Evolutionary conservation across 2,888 invertebrate genomes (phyloP).

Genomic region (Chrysina gloriosa): DNA sequence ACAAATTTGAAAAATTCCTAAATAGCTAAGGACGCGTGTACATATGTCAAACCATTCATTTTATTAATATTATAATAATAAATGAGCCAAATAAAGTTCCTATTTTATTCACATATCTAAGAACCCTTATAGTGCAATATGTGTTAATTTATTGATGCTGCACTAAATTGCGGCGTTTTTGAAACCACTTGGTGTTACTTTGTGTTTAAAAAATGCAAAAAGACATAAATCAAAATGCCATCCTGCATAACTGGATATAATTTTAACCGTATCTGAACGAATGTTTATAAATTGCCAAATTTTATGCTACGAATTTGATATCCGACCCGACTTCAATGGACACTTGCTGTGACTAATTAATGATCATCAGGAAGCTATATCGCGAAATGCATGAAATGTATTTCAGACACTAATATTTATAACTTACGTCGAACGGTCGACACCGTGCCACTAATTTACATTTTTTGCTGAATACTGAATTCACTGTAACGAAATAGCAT

Average conservation of each 20-base stretch:
- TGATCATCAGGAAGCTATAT: slow-evolving; percentile 18
- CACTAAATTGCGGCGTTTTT: too few species aligned
- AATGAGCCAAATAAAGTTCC: too few species aligned
- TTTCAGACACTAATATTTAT: neutral
- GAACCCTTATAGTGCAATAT: too few species aligned
- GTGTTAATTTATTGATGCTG: too few species aligned
- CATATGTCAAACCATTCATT: too few species aligned
- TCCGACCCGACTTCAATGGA: neutral
- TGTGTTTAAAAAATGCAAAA: too few species aligned
- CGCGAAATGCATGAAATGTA: slow-evolving; percentile 11
- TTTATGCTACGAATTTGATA: slow-evolving; percentile 14
- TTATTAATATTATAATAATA: too few species aligned
- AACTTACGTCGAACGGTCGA: neutral
- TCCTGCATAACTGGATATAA: neutral
- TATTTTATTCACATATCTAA: too few species aligned
- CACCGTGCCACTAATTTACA: neutral
- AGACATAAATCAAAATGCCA: neutral
- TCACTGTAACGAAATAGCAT: neutral
- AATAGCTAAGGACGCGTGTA: too few species aligned
- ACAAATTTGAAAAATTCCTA: too few species aligned
- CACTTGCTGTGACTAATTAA: slow-evolving; percentile 18
- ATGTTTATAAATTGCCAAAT: slow-evolving; percentile 12
- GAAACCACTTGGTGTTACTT: too few species aligned
- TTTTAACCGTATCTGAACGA: neutral
- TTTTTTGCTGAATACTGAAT: neutral